Conservation (phyloP, 2,797 vertebrate genomes). For the Lagodon rhomboides region DNA sequence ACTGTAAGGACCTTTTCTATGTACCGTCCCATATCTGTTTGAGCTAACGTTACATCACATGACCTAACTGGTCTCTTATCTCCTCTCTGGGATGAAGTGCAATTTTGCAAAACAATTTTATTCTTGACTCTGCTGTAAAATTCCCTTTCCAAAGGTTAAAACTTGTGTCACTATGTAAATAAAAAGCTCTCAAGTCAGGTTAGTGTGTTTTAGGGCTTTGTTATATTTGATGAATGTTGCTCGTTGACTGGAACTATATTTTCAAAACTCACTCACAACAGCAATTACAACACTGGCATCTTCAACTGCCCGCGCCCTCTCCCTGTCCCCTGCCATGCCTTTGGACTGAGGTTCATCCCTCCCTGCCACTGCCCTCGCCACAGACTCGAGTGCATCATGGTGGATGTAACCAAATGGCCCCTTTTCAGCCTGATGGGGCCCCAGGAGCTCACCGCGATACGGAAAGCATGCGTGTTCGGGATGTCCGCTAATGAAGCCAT, state of each 20-base stretch:
- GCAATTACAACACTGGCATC: slow-evolving; percentile 30
- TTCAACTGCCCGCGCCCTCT: not conserved
- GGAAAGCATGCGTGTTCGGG: slow-evolving; percentile 94
- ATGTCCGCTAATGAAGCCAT: slow-evolving; percentile 94
- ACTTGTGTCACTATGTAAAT: not conserved
- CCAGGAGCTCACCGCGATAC: slow-evolving; percentile 89
- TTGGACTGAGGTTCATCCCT: slow-evolving; percentile 23
- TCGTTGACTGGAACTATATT: not conserved
- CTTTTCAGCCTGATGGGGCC: slow-evolving; percentile 93
- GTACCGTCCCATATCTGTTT: slow-evolving; percentile 18
- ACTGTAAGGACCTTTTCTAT: slow-evolving; percentile 18
- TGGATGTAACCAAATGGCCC: slow-evolving; percentile 97
- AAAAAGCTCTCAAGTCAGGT: not conserved
- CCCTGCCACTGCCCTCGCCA: not conserved
- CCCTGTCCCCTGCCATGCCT: slow-evolving; percentile 22
- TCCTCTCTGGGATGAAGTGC: slow-evolving; percentile 10
- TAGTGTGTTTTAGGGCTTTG: too few species aligned
- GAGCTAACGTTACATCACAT: slow-evolving; percentile 23
- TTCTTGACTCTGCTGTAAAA: slow-evolving; percentile 1
- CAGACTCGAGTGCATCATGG: slow-evolving; percentile 83
- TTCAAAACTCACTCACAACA: slow-evolving; percentile 1
- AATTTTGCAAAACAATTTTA: too few species aligned
- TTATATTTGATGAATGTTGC: not conserved
- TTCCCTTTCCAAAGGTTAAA: not conserved
- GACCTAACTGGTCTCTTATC: slow-evolving; percentile 34